Conservation (phyloP, 2,797 vertebrate genomes). For the Syndactyla subalaris region DNA sequence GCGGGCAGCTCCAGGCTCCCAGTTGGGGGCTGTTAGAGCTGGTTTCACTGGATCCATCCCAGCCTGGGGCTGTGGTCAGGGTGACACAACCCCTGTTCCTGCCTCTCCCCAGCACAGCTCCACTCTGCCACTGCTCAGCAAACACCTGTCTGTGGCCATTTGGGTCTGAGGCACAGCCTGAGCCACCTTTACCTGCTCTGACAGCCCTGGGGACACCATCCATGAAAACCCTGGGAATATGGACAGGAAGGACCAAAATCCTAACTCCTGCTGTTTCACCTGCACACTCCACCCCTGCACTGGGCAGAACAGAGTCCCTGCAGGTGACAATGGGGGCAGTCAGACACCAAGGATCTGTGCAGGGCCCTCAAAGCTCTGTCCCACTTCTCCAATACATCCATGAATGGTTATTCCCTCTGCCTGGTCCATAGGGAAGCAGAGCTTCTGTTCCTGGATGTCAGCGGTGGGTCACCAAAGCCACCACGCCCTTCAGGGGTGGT, state of each 20-base stretch:
- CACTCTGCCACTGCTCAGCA: not conserved
- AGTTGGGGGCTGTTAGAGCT: not conserved
- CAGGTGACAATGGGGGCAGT: accelerated
- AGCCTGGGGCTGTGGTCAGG: not conserved
- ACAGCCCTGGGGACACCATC: no score
- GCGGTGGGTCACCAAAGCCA: not conserved
- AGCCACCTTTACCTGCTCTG: not conserved
- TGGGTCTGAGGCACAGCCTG: not conserved
- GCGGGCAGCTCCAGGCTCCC: accelerated
- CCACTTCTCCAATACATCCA: accelerated
- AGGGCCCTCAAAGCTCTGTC: not conserved
- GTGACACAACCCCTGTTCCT: not conserved
- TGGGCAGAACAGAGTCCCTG: accelerated
- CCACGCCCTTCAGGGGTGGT: not conserved
- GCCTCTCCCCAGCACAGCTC: not conserved
- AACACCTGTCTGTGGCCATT: not conserved
- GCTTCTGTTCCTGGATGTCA: not conserved
- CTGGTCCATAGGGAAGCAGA: not conserved
- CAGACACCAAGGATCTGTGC: no score
- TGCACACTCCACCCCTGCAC: accelerated
- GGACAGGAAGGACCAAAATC: not conserved
- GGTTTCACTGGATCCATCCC: not conserved
- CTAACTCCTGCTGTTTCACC: not conserved
- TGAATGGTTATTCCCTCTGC: not conserved
- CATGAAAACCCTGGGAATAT: not conserved